Conservation (phyloP, 2,113 vertebrate species). For the Pica pica region DNA sequence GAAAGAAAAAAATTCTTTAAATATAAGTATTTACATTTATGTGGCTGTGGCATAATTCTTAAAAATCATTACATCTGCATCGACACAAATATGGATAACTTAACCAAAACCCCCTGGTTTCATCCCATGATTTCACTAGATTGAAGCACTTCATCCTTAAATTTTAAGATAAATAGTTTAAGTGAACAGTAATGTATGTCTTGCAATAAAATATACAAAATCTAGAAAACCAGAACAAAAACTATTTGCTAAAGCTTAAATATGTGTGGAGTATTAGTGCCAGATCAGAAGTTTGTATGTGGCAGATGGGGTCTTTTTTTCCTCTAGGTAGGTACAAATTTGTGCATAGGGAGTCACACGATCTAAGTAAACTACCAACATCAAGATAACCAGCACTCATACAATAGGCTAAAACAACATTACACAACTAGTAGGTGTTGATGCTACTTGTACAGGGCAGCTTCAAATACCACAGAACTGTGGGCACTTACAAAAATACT, state of each 20-base stretch:
- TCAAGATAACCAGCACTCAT: neutral
- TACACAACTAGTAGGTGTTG: neutral
- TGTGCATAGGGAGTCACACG: neutral
- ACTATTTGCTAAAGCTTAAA: neutral
- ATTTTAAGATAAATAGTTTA: neutral
- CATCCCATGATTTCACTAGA: neutral
- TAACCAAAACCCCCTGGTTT: neutral
- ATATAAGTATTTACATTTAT: neutral
- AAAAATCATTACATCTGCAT: neutral
- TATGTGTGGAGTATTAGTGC: neutral
- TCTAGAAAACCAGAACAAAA: neutral
- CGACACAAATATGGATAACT: neutral
- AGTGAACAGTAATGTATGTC: neutral
- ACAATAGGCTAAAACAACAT: neutral
- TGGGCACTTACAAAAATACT: neutral
- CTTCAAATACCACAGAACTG: neutral
- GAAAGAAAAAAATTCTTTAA: neutral
- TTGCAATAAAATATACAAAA: neutral
- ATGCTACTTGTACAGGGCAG: neutral
- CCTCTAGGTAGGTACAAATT: neutral
- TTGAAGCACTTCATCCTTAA: neutral
- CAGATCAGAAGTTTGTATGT: neutral
- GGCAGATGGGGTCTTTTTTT: conserved; percentile 52
- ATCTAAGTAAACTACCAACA: neutral
- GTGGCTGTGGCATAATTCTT: neutral